Percentiles rank a stretch among this genome's conserved stretches.
Evolutionary conservation across 2,888 invertebrate species (phyloP).

Genomic region (Platycheirus albimanus): DNA sequence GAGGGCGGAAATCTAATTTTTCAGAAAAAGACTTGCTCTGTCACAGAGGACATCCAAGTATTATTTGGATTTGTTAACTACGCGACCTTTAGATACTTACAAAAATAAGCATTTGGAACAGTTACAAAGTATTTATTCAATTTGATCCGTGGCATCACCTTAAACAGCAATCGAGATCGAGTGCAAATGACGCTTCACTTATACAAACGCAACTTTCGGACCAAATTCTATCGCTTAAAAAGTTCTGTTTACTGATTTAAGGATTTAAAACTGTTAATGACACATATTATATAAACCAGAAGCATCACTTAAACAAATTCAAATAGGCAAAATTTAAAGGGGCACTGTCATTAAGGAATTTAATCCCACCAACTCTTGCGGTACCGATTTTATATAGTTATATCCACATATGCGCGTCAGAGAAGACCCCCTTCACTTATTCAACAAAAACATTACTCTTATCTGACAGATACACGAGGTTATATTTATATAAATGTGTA

Average conservation of each 20-base stretch:
- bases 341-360: slow-evolving; percentile 2
- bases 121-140: too few species aligned
- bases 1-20: too few species aligned
- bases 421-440: background rate
- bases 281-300: slow-evolving; percentile 46
- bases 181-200: background rate
- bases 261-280: slow-evolving; percentile 60
- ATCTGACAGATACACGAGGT: too few species aligned
- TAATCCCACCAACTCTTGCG: background rate
- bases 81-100: too few species aligned
- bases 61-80: too few species aligned
- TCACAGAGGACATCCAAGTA: too few species aligned
- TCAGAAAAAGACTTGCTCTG: too few species aligned
- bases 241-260: background rate
- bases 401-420: background rate
- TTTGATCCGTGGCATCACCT: too few species aligned
- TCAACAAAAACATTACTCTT: background rate
- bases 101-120: too few species aligned
- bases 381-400: background rate
- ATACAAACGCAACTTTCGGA: background rate
- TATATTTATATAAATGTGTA: too few species aligned
- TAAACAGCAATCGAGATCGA: too few species aligned
- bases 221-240: background rate
- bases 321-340: slow-evolving; percentile 46
- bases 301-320: slow-evolving; percentile 51